Conservation (phyloP, 2,888 invertebrate species). For the Heliconius sara region DNA sequence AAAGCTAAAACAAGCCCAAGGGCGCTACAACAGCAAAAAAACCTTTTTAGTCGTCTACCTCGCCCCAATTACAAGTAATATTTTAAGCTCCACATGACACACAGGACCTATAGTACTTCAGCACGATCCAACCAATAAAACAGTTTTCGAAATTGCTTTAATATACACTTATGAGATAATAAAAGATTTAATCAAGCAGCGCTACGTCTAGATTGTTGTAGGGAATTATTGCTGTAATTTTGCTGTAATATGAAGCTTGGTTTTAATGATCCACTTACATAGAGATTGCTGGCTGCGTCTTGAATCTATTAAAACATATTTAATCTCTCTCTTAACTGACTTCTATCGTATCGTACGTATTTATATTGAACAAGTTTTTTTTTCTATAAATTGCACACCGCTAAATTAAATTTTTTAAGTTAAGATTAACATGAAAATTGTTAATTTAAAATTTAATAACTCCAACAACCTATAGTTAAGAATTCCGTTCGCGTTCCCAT, state of each 20-base stretch:
- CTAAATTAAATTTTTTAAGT: no score
- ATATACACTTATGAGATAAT: slow-evolving; percentile 20
- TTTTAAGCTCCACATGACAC: neutral
- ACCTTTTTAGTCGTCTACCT: neutral
- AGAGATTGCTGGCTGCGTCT: slow-evolving; percentile 13
- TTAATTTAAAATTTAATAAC: no score
- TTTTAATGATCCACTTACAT: slow-evolving; percentile 40
- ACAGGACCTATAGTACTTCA: neutral
- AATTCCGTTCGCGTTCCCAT: no score
- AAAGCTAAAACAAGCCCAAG: neutral
- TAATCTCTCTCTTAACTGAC: slow-evolving; percentile 5
- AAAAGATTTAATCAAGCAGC: slow-evolving; percentile 33
- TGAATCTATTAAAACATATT: slow-evolving; percentile 27
- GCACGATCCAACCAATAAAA: neutral
- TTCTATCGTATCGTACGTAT: neutral
- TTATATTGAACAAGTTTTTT: neutral
- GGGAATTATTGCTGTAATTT: slow-evolving; percentile 39
- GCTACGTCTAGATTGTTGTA: slow-evolving; percentile 31
- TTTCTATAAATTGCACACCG: neutral
- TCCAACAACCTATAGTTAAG: no score
- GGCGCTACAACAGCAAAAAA: neutral
- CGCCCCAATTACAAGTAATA: neutral
- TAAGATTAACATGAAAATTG: no score
- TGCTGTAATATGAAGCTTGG: slow-evolving; percentile 38
- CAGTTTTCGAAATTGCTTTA: slow-evolving; percentile 22